These are phyloP conservation scores for Dasyprocta punctata DNA, from an alignment of 2,113 vertebrate genomes.

Conservation along the genomic window DNA sequence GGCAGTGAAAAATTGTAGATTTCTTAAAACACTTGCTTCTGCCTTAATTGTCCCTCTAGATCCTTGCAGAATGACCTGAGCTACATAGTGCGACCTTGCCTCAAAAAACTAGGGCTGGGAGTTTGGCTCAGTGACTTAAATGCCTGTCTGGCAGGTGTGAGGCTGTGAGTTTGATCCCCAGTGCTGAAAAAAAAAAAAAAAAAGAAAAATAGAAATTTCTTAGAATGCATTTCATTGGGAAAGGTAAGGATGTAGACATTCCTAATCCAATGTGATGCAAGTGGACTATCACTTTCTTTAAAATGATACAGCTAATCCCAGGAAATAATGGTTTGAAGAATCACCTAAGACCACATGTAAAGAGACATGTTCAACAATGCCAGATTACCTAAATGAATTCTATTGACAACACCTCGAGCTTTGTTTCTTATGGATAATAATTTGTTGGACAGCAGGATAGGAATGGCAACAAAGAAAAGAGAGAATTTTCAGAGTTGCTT, in stretches of 20 bases:
- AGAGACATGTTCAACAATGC: not conserved
- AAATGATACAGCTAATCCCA: not conserved
- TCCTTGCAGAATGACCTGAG: conserved; percentile 30
- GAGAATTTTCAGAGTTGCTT: not conserved
- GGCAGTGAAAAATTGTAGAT: conserved; percentile 48
- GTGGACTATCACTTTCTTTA: not conserved
- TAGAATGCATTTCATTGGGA: not conserved
- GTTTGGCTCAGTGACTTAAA: too few species aligned
- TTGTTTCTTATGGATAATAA: not conserved
- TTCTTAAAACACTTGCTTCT: conserved; percentile 4
- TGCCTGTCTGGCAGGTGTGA: too few species aligned
- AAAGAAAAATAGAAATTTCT: not conserved
- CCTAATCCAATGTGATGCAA: not conserved
- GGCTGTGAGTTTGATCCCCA: too few species aligned
- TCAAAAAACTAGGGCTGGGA: too few species aligned
- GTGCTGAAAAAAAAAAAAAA: too few species aligned
- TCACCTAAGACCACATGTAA: not conserved
- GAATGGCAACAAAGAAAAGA: not conserved
- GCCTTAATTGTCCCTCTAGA: conserved; percentile 27
- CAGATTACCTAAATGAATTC: not conserved
- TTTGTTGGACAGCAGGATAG: not conserved
- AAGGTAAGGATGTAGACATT: not conserved
- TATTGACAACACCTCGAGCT: not conserved
- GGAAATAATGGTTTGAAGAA: not conserved
- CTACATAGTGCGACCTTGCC: too few species aligned